These are phyloP conservation scores for Adelphocoris suturalis DNA, from an alignment of 2,888 invertebrate species.

Conservation along the genomic window DNA sequence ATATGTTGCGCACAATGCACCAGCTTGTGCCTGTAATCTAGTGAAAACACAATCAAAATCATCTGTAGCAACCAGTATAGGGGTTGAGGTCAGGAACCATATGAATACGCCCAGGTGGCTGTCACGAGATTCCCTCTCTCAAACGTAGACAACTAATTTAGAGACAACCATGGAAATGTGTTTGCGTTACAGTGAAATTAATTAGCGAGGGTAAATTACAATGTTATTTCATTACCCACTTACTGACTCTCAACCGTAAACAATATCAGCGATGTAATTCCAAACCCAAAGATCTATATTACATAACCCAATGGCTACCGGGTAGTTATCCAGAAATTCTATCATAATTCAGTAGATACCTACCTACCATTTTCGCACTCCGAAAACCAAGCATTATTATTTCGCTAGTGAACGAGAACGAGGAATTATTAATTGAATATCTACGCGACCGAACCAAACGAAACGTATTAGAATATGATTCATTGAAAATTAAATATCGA, in stretches of 20 bases:
- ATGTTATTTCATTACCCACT: constrained; percentile 27
- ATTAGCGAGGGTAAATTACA: constrained; percentile 16
- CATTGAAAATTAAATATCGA: no score
- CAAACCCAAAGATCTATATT: neutral
- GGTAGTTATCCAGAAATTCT: no score
- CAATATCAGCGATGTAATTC: neutral
- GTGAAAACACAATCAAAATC: neutral
- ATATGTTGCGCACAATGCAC: no score
- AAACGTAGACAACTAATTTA: constrained; percentile 27
- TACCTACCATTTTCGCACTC: no score
- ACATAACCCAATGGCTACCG: neutral
- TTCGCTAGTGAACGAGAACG: no score
- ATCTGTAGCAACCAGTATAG: neutral
- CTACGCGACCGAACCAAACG: no score
- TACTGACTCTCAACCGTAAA: neutral
- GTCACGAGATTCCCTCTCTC: constrained; percentile 30
- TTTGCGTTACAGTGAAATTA: constrained; percentile 32
- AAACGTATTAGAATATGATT: no score
- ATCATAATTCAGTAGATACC: no score
- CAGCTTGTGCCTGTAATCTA: neutral
- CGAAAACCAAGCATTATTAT: no score
- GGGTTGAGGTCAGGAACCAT: constrained; percentile 22
- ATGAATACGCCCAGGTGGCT: constrained; percentile 22
- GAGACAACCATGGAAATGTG: constrained; percentile 22
- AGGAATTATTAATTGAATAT: no score